These are phyloP conservation scores for Actinopyga echinites DNA, from an alignment of 53 echinoderm and acorn worm species.

Conservation along the genomic window DNA sequence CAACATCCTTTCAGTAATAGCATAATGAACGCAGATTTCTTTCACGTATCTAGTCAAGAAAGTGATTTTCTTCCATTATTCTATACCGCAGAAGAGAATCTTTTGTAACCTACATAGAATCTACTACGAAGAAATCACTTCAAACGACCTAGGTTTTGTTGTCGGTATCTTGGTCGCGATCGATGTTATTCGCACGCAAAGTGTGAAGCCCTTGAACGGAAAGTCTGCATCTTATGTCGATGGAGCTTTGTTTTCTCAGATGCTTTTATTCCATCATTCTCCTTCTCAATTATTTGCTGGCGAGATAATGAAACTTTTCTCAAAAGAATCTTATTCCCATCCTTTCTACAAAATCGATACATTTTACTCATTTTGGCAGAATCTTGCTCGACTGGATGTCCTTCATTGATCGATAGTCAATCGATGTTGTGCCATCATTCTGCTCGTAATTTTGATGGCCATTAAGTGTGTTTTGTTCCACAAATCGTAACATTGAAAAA, in stretches of 20 bases:
- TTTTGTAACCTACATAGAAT: too few relatives aligned
- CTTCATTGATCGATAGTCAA: not conserved
- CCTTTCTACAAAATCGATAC: conserved; percentile 8
- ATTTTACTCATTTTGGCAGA: conserved; percentile 14
- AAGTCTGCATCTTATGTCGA: conserved; percentile 8
- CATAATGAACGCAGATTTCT: too few relatives aligned
- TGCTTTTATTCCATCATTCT: conserved; percentile 19
- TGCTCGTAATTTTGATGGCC: conserved; percentile 4
- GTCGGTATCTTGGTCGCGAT: conserved; percentile 11
- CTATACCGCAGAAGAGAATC: too few relatives aligned
- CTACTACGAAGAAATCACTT: too few relatives aligned
- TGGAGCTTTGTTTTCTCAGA: conserved; percentile 34
- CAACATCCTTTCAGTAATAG: too few relatives aligned
- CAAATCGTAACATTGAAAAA: too few relatives aligned
- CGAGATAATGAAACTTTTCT: conserved; percentile 21
- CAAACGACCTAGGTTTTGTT: too few relatives aligned
- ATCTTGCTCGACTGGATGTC: not conserved
- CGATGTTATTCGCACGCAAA: conserved; percentile 37
- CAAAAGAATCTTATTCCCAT: conserved; percentile 21
- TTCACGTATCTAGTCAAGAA: too few relatives aligned
- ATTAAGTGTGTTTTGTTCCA: conserved; percentile 22
- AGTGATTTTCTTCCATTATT: too few relatives aligned
- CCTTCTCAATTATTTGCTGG: conserved; percentile 17
- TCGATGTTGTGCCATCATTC: conserved; percentile 6
- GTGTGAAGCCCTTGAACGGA: conserved; percentile 42